phyloP scores from a whole-genome alignment of 2,888 invertebrate genomes.

The Lutraria lutraria region DNA sequence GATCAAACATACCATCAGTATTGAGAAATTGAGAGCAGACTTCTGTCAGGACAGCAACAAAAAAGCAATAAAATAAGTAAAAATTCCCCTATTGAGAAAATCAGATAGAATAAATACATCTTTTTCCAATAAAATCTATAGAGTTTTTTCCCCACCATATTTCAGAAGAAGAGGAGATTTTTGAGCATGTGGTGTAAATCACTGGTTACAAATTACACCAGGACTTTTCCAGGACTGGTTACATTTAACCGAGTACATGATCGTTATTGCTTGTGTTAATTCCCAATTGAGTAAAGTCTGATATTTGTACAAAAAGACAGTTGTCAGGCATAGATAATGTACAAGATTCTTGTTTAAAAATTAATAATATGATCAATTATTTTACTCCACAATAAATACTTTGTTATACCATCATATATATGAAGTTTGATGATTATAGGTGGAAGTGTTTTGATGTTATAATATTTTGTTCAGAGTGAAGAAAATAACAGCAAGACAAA shows the following conservation, averaged over 20 bases:
- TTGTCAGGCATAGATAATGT: too few relatives aligned
- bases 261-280: background rate
- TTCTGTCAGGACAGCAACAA: background rate
- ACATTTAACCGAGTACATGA: background rate
- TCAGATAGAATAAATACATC: background rate
- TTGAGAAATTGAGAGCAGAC: too few relatives aligned
- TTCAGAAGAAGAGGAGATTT: background rate
- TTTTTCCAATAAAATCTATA: background rate
- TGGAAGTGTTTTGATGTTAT: too few relatives aligned
- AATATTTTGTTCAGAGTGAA: too few relatives aligned
- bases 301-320: background rate
- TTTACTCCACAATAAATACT: too few relatives aligned
- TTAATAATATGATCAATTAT: too few relatives aligned
- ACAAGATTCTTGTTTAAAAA: too few relatives aligned
- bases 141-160: background rate
- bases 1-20: too few relatives aligned
- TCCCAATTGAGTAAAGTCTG: background rate
- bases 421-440: too few relatives aligned
- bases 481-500: too few relatives aligned
- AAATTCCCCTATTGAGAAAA: background rate
- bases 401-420: too few relatives aligned
- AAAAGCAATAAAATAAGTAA: background rate
- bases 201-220: background rate
- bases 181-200: background rate
- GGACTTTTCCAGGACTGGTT: background rate